These are phyloP conservation scores for Alcis repandata DNA, from an alignment of 2,888 invertebrate genomes.

Conservation along the genomic window DNA sequence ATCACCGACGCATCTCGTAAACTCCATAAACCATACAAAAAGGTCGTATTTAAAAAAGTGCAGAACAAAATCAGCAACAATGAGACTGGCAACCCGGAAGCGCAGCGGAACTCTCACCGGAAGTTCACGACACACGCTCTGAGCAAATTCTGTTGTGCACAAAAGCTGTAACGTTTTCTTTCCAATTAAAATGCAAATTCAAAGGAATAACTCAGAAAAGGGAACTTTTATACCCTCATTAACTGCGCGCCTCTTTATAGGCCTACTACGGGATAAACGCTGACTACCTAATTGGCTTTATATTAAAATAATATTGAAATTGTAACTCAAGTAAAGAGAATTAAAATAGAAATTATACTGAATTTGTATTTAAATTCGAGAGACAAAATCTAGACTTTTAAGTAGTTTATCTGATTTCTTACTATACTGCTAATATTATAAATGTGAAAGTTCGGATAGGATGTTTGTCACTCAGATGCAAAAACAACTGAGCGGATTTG, in stretches of 20 bases:
- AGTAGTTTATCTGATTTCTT: too few relatives aligned
- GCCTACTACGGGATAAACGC: slow-evolving; percentile 61
- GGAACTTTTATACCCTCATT: slow-evolving; percentile 72
- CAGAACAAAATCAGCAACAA: slow-evolving; percentile 25
- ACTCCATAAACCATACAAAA: slow-evolving; percentile 1
- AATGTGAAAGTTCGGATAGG: too few relatives aligned
- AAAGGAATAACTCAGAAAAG: slow-evolving; percentile 69
- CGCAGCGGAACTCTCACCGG: slow-evolving; percentile 30
- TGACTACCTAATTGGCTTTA: slow-evolving; percentile 69
- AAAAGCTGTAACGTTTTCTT: slow-evolving; percentile 64
- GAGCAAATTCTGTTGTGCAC: slow-evolving; percentile 50
- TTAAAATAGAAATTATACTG: neutral
- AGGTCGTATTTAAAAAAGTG: slow-evolving; percentile 20
- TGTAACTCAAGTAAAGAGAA: slow-evolving; percentile 57
- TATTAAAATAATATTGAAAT: slow-evolving; percentile 63
- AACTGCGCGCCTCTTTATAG: slow-evolving; percentile 66
- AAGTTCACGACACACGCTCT: slow-evolving; percentile 37
- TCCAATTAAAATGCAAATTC: slow-evolving; percentile 77
- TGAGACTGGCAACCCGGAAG: slow-evolving; percentile 25
- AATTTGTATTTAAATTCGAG: neutral
- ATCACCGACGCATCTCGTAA: neutral
- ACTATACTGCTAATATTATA: too few relatives aligned
- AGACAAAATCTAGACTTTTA: too few relatives aligned
- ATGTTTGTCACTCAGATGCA: too few relatives aligned
- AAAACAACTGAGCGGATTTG: too few relatives aligned